These are phyloP conservation scores for Tetragonula clypearis DNA, from an alignment of 1,140 invertebrate species.

Conservation along the genomic window DNA sequence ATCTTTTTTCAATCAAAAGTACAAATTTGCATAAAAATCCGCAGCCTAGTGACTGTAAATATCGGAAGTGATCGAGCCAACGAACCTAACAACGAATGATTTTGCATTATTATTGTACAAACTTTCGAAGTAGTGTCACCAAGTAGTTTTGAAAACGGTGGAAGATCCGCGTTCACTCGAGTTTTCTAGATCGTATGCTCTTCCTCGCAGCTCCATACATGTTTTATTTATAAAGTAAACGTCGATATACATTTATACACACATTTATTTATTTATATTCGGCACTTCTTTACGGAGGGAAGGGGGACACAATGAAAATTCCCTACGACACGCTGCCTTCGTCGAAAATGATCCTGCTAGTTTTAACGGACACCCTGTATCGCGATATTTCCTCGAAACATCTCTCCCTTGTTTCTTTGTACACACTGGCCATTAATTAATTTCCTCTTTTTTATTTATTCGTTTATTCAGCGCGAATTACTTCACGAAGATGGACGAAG, in stretches of 20 bases:
- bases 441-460: not conserved
- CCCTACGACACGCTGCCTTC: conserved; percentile 55
- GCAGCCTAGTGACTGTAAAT: not conserved
- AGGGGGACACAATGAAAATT: conserved; percentile 13
- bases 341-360: conserved; percentile 58
- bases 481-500: conserved; percentile 60
- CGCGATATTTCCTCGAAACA: conserved; percentile 8
- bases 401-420: conserved; percentile 17
- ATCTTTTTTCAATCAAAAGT: too few species aligned
- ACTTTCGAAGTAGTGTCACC: not conserved
- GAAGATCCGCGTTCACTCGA: not conserved
- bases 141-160: not conserved
- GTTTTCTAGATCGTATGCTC: conserved; percentile 1
- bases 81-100: not conserved
- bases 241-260: conserved; percentile 44
- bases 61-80: not conserved
- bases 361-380: conserved; percentile 69
- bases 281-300: conserved; percentile 37
- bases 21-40: too few species aligned
- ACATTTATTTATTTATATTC: conserved; percentile 34
- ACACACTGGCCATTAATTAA: conserved; percentile 32
- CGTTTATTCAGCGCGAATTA: not conserved
- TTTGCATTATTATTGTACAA: too few species aligned
- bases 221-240: conserved; percentile 60
- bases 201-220: not conserved